These are phyloP conservation scores for Campylomormyrus tamandua DNA, from an alignment of 2,113 vertebrate species.

Conservation along the genomic window DNA sequence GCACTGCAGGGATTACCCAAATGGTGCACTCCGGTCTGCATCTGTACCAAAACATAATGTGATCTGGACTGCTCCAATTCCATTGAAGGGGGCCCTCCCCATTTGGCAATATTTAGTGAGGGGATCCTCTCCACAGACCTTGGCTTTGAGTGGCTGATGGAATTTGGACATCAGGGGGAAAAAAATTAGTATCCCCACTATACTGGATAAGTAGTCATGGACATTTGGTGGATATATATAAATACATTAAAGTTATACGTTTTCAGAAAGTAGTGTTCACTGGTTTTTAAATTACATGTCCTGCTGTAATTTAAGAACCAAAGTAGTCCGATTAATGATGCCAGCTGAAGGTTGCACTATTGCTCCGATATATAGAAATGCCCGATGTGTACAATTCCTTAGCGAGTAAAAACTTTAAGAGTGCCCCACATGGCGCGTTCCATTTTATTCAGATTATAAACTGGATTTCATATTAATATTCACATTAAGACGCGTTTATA, in stretches of 20 bases:
- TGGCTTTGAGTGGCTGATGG: background rate
- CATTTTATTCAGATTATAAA: constrained; percentile 19
- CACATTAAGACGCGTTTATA: constrained; percentile 10
- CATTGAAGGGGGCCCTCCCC: background rate
- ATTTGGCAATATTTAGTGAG: background rate
- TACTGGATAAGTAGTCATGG: background rate
- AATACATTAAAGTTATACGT: background rate
- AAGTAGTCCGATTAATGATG: background rate
- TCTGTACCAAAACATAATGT: background rate
- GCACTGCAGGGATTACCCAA: background rate
- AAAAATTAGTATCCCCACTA: background rate
- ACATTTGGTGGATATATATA: background rate
- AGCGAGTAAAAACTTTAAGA: background rate
- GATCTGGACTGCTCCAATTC: background rate
- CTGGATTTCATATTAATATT: constrained; percentile 15
- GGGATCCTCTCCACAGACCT: background rate
- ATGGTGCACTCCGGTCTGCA: background rate
- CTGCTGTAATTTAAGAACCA: background rate
- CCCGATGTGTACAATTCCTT: background rate
- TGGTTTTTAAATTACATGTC: background rate
- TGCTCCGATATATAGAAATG: background rate
- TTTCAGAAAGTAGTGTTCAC: background rate
- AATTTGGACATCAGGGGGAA: background rate
- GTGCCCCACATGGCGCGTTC: background rate
- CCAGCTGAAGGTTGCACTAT: background rate